Evolutionary conservation across 1,140 invertebrate genomes (phyloP), one percentile per base, ranked within the genome.

Genomic region (Atopsyche davidsoni): DNA sequence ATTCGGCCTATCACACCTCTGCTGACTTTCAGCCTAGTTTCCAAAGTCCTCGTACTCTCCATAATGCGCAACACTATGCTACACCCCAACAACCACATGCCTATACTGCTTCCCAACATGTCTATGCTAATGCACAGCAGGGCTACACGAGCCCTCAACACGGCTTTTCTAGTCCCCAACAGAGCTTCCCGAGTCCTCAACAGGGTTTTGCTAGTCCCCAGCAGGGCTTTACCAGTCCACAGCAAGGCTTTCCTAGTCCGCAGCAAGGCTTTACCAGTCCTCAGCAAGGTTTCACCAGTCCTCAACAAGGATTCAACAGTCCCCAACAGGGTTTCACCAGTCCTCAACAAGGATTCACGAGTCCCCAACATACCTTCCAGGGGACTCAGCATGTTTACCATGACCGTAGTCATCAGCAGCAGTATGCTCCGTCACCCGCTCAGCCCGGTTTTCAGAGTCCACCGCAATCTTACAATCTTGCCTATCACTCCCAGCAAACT

Each of bases 401-500:
- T 25, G 40, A 49, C 23, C 45, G 34, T n/a, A 17, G 24, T 9
- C 4, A 16, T 11, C 7, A 32, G 3, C 38, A 41, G 4, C 51
- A 42, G 23, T 14, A 28, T 25, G 42, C 31, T 24, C 10, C 25
- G 3, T 47, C 11, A 32, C 31, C 51, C 38, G 67, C 69, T 38
- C 66, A 68, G 62, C 58, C 68, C 23, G 64, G 62, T 1, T 72
- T 69, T 41, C 68, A 69, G 21, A 70, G 64, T 52, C 66, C 68
- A 1, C 64, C 63, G 3, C 68, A 73, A 32, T 16, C 7, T 28
- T 13, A 28, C 25, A 7, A 28, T 7, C 25, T 9, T 7, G 7
- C 7, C 7, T 13, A 28, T 9, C 45, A 63, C 47, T 64, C 69
- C 0, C 64, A 63, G 4, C 66, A 70, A 38, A 25, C 43, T n/a